Evolutionary conservation across 2,888 invertebrate genomes (phyloP).

Genomic region (Andrena hattorfiana): DNA sequence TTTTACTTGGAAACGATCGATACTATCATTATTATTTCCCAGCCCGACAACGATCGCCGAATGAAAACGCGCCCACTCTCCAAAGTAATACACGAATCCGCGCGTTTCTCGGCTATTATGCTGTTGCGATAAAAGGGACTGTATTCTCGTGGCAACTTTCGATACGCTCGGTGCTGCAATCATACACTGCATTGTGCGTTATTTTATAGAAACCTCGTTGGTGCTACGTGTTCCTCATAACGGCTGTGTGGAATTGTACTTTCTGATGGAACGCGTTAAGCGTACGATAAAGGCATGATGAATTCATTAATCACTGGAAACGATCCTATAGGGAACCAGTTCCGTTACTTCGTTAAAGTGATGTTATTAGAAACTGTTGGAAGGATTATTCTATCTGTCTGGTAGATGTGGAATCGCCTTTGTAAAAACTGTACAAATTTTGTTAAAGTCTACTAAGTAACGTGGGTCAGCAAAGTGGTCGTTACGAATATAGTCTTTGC

Average conservation of each 20-base stretch:
- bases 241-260: not conserved
- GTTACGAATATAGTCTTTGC: no score
- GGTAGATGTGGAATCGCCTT: not conserved
- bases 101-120: slow-evolving; percentile 17
- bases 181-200: slow-evolving; percentile 46
- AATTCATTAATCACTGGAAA: slow-evolving; percentile 29
- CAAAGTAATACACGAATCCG: slow-evolving; percentile 35
- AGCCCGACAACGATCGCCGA: slow-evolving; percentile 17
- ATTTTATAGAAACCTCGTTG: slow-evolving; percentile 47
- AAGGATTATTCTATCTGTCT: not conserved
- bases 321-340: not conserved
- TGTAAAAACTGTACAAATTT: not conserved
- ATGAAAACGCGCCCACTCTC: slow-evolving; percentile 2
- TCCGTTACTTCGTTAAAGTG: not conserved
- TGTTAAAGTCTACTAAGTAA: not conserved
- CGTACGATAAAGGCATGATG: slow-evolving; percentile 29
- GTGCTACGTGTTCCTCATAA: slow-evolving; percentile 18
- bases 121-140: slow-evolving; percentile 22
- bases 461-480: no score
- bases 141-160: slow-evolving; percentile 28
- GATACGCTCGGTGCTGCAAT: slow-evolving; percentile 44
- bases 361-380: slow-evolving; percentile 6
- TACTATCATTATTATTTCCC: slow-evolving; percentile 13
- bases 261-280: slow-evolving; percentile 7
- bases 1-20: slow-evolving; percentile 6